Conservation (phyloP, 1,140 invertebrate genomes). For the Littorina saxatilis region DNA sequence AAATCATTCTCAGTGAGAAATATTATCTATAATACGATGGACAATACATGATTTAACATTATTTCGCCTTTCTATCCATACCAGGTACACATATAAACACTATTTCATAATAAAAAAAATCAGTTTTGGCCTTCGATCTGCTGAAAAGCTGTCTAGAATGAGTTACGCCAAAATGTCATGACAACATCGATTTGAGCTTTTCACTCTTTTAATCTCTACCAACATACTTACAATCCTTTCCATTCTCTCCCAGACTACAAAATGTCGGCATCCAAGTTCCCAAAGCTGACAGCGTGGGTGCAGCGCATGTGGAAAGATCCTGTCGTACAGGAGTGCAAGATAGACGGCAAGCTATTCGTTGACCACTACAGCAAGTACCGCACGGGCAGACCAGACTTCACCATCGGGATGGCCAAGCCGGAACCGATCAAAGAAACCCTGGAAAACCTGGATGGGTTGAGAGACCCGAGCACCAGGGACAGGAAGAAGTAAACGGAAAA, state of each 20-base stretch:
- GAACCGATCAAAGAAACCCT: constrained; percentile 24
- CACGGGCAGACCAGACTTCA: constrained; percentile 49
- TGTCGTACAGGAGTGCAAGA: constrained; percentile 49
- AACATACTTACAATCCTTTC: background rate
- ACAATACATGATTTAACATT: too few relatives aligned
- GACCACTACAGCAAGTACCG: constrained; percentile 45
- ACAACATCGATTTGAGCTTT: too few relatives aligned
- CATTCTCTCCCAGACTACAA: constrained; percentile 40
- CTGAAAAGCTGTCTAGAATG: too few relatives aligned
- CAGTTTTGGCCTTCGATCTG: too few relatives aligned
- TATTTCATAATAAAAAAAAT: too few relatives aligned
- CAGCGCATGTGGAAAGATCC: constrained; percentile 53
- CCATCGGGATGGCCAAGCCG: constrained; percentile 36
- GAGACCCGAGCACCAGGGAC: constrained; percentile 44
- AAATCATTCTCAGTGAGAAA: too few relatives aligned
- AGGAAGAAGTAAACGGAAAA: constrained; percentile 9
- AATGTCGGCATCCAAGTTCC: constrained; percentile 38
- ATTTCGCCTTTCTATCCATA: too few relatives aligned
- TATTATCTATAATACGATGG: too few relatives aligned
- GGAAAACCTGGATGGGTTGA: constrained; percentile 46
- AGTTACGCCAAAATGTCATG: too few relatives aligned
- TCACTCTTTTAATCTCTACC: too few relatives aligned
- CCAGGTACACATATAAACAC: too few relatives aligned
- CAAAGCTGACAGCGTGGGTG: constrained; percentile 50
- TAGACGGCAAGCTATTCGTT: constrained; percentile 39